Evolutionary conservation across 2,797 vertebrate genomes (phyloP).

Genomic region (Perodicticus potto): DNA sequence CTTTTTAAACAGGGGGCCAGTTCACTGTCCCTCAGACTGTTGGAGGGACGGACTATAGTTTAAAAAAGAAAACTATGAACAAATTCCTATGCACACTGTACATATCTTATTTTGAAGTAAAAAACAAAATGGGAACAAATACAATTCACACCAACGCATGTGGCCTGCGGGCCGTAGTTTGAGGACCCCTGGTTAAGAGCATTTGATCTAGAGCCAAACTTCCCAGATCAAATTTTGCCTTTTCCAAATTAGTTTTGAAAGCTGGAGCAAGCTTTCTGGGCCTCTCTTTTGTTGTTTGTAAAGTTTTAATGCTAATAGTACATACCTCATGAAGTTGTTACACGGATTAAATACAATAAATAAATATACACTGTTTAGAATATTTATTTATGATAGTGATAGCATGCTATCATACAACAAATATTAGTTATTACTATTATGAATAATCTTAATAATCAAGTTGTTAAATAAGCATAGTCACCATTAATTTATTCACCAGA

Average conservation of each 20-base stretch:
- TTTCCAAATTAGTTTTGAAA: slow-evolving; percentile 31
- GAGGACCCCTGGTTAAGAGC: too few relatives aligned
- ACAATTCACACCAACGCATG: too few relatives aligned
- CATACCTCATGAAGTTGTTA: neutral
- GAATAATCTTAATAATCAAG: slow-evolving; percentile 32
- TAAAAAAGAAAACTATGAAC: too few relatives aligned
- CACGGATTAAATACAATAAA: neutral
- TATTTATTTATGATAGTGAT: too few relatives aligned
- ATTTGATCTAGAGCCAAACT: neutral
- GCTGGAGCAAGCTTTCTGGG: neutral
- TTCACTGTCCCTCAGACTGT: too few relatives aligned
- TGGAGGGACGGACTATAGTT: too few relatives aligned
- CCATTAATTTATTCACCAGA: neutral
- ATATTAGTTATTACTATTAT: slow-evolving; percentile 11
- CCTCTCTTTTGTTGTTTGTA: slow-evolving; percentile 5
- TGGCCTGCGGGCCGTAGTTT: too few relatives aligned
- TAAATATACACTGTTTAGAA: neutral
- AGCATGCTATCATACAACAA: neutral
- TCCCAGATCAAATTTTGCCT: neutral
- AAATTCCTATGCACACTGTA: too few relatives aligned
- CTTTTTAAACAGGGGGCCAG: too few relatives aligned
- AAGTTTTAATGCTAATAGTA: neutral
- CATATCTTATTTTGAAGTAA: too few relatives aligned
- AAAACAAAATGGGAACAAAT: too few relatives aligned
- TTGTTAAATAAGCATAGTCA: neutral